Conservation (phyloP, 2,113 vertebrate genomes). For the Gobiocypris rarus region DNA sequence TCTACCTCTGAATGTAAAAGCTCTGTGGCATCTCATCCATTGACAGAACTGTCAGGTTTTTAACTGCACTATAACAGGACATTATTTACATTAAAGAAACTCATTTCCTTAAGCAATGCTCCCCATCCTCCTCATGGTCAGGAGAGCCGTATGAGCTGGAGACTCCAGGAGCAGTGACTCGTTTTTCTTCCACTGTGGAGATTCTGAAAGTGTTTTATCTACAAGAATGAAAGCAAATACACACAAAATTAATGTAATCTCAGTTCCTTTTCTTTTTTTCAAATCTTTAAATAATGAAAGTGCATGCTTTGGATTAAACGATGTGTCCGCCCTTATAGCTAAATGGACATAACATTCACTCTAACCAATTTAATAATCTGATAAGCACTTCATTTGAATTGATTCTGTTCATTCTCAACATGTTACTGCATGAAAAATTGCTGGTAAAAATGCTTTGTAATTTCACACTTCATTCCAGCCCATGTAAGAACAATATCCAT, state of each 20-base stretch:
- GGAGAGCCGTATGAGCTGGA: constrained; percentile 72
- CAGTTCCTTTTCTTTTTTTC: neutral
- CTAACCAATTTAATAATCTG: neutral
- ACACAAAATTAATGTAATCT: neutral
- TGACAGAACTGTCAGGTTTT: neutral
- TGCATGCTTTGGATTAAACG: neutral
- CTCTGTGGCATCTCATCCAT: neutral
- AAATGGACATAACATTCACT: neutral
- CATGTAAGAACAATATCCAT: neutral
- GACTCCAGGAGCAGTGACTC: constrained; percentile 64
- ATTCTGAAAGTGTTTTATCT: constrained; percentile 65
- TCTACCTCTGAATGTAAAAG: neutral
- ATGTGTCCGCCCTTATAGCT: neutral
- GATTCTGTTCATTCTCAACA: neutral
- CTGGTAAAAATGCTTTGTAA: neutral
- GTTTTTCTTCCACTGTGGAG: constrained; percentile 69
- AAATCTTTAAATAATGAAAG: neutral
- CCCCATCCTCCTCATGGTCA: constrained; percentile 61
- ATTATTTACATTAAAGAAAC: neutral
- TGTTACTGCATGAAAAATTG: neutral
- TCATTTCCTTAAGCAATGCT: constrained; percentile 56
- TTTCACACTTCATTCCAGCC: neutral
- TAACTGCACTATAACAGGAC: neutral
- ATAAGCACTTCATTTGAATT: no score
- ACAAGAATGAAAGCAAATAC: neutral